phyloP scores from a whole-genome alignment of 2,888 invertebrate species.

The Agriopis leucophaearia region DNA sequence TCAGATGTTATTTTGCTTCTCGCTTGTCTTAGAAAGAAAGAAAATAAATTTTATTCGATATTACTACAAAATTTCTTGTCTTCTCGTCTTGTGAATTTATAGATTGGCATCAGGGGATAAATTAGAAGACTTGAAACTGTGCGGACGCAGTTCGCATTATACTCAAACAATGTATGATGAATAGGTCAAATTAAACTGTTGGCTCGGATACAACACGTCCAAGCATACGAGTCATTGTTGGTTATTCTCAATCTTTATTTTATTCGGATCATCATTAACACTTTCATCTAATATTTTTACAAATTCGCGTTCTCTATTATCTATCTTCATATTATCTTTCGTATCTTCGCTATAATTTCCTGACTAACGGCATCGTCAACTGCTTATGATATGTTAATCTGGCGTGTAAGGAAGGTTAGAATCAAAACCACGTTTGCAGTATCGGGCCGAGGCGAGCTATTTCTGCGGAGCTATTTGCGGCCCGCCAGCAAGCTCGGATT shows the following conservation, averaged over 20 bases:
- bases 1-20: constrained; percentile 64
- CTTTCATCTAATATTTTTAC: constrained; percentile 41
- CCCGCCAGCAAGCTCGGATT: constrained; percentile 83
- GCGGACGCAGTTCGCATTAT: constrained; percentile 42
- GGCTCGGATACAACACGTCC: constrained; percentile 64
- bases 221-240: constrained; percentile 62
- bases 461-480: constrained; percentile 80
- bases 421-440: constrained; percentile 83
- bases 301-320: constrained; percentile 40
- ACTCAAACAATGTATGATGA: constrained; percentile 61
- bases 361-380: constrained; percentile 14
- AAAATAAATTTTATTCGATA: too few species aligned
- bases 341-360: constrained; percentile 29
- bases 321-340: constrained; percentile 28
- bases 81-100: constrained; percentile 54
- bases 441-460: constrained; percentile 83
- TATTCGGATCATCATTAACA: constrained; percentile 46
- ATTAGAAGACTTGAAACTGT: constrained; percentile 48
- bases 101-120: constrained; percentile 50
- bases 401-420: constrained; percentile 68
- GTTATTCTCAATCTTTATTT: constrained; percentile 39
- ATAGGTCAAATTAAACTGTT: constrained; percentile 68
- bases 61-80: too few species aligned
- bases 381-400: constrained; percentile 52
- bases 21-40: too few species aligned